Conservation (phyloP, 1,140 invertebrate genomes). For the Lepidurus packardi region DNA sequence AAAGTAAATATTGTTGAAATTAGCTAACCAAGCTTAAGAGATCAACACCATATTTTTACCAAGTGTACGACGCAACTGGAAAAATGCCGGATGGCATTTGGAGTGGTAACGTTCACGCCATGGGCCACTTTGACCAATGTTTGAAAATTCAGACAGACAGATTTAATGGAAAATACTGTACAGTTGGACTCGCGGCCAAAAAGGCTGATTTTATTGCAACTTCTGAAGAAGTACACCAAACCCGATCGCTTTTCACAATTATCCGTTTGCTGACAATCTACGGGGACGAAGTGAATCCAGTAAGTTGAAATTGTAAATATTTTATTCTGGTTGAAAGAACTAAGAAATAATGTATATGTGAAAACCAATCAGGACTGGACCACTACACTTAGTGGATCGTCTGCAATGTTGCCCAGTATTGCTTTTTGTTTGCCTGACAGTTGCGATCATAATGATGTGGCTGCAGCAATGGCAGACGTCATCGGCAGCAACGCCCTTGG, state of each 20-base stretch:
- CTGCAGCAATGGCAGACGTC: not conserved
- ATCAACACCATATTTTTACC: not conserved
- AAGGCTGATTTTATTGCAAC: not conserved
- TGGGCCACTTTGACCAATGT: conserved; percentile 32
- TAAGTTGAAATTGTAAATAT: not conserved
- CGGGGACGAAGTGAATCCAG: not conserved
- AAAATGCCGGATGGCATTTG: not conserved
- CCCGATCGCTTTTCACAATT: not conserved
- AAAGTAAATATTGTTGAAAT: conserved; percentile 27
- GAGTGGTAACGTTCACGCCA: conserved; percentile 19
- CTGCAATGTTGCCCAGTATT: not conserved
- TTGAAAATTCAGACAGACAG: not conserved
- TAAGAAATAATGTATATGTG: not conserved
- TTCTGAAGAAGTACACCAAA: not conserved
- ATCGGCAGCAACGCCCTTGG: not conserved
- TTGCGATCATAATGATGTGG: conserved; percentile 20
- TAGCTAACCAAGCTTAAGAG: not conserved
- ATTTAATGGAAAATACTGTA: conserved; percentile 30
- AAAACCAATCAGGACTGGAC: not conserved
- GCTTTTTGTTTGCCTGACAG: conserved; percentile 14
- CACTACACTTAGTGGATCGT: not conserved
- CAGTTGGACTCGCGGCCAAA: not conserved
- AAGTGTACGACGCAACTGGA: conserved; percentile 27
- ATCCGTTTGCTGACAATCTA: not conserved
- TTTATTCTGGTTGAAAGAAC: not conserved